phyloP scores from a whole-genome alignment of 2,888 invertebrate species.

The Cheilosia scutellata region DNA sequence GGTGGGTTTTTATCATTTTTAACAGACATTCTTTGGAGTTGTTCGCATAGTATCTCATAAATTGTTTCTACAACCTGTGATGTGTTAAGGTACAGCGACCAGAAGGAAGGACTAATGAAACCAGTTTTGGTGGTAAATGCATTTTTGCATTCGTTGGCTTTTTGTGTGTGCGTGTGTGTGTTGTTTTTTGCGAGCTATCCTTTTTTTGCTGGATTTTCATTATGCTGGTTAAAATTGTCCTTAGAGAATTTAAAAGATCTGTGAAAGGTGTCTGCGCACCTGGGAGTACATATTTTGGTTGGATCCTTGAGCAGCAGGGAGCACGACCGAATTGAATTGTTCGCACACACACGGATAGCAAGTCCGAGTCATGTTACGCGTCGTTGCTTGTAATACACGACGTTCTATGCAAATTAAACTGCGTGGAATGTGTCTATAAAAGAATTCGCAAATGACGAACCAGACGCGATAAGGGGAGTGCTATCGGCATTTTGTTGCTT shows the following conservation, averaged over 20 bases:
- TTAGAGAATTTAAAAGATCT: constrained; percentile 57
- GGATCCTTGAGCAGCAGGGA: not conserved
- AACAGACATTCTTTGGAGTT: constrained; percentile 55
- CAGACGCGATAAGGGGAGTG: constrained; percentile 29
- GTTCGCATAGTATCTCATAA: constrained; percentile 69
- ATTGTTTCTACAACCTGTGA: constrained; percentile 37
- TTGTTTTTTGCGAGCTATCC: constrained; percentile 1
- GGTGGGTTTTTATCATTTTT: constrained; percentile 63
- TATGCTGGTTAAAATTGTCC: constrained; percentile 53
- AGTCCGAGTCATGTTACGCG: constrained; percentile 1
- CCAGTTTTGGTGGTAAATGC: constrained; percentile 67
- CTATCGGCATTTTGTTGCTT: constrained; percentile 16
- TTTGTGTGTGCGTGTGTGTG: constrained; percentile 11
- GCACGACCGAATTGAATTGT: constrained; percentile 43
- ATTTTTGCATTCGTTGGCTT: constrained; percentile 65
- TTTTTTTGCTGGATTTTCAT: not conserved
- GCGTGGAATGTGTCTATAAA: constrained; percentile 47
- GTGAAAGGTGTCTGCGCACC: constrained; percentile 61
- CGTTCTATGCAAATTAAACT: constrained; percentile 50
- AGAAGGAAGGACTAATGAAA: constrained; percentile 66
- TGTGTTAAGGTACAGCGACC: not conserved
- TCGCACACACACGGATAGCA: constrained; percentile 15
- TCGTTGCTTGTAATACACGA: constrained; percentile 47
- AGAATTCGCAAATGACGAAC: constrained; percentile 22
- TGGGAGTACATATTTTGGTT: constrained; percentile 30